Conservation (phyloP, 2,113 vertebrate genomes). For the Poecilia latipinna region DNA sequence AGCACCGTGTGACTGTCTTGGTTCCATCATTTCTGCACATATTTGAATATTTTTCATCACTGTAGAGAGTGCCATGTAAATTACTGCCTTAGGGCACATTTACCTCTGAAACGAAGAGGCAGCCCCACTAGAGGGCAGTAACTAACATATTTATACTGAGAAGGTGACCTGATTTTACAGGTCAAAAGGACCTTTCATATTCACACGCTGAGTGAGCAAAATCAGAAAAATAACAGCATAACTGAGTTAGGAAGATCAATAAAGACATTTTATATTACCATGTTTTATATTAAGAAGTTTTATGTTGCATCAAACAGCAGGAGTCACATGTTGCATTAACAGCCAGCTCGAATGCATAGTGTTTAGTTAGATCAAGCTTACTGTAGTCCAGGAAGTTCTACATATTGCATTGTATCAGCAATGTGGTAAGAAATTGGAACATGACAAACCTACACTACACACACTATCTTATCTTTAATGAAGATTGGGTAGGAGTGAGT, state of each 20-base stretch:
- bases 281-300: not conserved
- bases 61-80: not conserved
- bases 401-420: not conserved
- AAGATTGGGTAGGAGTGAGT: not conserved
- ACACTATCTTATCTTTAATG: not conserved
- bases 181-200: not conserved
- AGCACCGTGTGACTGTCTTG: not conserved
- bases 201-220: not conserved
- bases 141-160: not conserved
- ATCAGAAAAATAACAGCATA: slow-evolving; percentile 1
- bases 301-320: not conserved
- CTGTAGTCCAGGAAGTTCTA: not conserved
- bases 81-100: not conserved
- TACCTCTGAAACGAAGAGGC: not conserved
- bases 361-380: not conserved
- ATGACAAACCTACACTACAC: not conserved
- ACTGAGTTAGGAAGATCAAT: slow-evolving; percentile 14
- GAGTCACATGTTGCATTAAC: not conserved
- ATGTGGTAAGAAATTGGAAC: no score
- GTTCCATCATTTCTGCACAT: not conserved
- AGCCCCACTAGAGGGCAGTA: slow-evolving; percentile 38
- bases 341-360: not conserved
- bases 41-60: not conserved
- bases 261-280: not conserved
- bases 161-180: not conserved